These are phyloP conservation scores for Dicranocentrus wangi DNA, from an alignment of 2,888 invertebrate genomes.

Conservation along the genomic window DNA sequence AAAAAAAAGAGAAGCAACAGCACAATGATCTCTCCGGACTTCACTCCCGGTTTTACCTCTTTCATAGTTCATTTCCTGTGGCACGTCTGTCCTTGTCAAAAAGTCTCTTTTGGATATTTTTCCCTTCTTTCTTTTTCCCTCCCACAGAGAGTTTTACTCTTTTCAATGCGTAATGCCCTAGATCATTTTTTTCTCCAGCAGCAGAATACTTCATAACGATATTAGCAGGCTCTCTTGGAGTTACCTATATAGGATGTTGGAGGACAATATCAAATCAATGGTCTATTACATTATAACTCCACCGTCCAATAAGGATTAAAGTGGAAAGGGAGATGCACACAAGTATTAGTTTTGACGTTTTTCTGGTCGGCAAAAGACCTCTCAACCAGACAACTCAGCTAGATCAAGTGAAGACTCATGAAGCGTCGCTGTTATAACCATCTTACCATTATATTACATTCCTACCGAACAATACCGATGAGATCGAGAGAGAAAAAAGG, in stretches of 20 bases:
- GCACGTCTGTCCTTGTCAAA: constrained; percentile 45
- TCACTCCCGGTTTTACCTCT: constrained; percentile 23
- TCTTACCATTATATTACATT: too few species aligned
- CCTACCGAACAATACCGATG: constrained; percentile 38
- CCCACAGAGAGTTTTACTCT: not conserved
- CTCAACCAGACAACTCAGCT: not conserved
- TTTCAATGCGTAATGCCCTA: not conserved
- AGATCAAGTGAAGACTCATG: constrained; percentile 2
- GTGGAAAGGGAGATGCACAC: too few species aligned
- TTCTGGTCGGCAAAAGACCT: not conserved
- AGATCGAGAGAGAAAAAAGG: not conserved
- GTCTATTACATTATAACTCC: too few species aligned
- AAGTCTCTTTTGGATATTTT: constrained; percentile 33
- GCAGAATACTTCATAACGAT: too few species aligned
- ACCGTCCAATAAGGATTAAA: too few species aligned
- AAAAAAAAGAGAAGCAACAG: constrained; percentile 38
- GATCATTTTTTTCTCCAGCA: not conserved
- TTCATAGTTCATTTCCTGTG: constrained; percentile 61
- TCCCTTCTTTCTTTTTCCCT: not conserved
- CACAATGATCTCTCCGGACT: constrained; percentile 29
- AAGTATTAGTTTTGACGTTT: not conserved
- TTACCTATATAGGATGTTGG: too few species aligned
- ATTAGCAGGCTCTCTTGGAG: not conserved
- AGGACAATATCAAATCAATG: too few species aligned
- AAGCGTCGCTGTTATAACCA: not conserved